These are phyloP conservation scores for Salmo trutta DNA, from an alignment of 2,797 vertebrate species.

Conservation along the genomic window DNA sequence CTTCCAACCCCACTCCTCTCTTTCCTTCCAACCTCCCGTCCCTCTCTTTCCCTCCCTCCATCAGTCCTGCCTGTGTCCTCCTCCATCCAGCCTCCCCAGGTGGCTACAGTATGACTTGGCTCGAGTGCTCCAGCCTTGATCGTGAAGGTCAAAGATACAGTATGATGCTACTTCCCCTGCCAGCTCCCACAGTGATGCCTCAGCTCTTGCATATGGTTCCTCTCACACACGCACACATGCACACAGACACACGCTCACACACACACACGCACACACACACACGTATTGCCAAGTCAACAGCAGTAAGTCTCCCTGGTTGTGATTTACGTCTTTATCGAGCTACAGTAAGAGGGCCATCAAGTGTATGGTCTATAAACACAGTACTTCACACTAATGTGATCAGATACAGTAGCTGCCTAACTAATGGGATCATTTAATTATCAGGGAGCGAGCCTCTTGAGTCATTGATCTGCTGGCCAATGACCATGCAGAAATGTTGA, in stretches of 20 bases:
- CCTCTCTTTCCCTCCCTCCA: neutral
- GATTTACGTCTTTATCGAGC: neutral
- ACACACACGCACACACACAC: too few relatives aligned
- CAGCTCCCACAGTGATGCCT: neutral
- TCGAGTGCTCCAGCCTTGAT: neutral
- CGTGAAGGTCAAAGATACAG: conserved; percentile 1
- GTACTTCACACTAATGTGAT: conserved; percentile 1
- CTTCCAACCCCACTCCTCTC: neutral
- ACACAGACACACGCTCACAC: too few relatives aligned
- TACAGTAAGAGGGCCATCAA: neutral
- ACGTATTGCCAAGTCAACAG: neutral
- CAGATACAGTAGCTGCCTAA: neutral
- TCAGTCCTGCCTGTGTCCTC: neutral
- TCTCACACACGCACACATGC: neutral
- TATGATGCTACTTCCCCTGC: neutral
- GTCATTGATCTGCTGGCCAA: conserved; percentile 58
- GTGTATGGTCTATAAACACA: conserved; percentile 6
- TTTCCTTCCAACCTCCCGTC: neutral
- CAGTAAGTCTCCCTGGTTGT: neutral
- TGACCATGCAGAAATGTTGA: neutral
- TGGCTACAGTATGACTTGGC: neutral
- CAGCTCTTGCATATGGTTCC: conserved; percentile 6
- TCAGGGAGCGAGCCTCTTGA: conserved; percentile 46
- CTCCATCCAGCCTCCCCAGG: neutral
- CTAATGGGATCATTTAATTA: conserved; percentile 53